Base-by-base conservation (phyloP, 2,797 vertebrate genomes). In the Sibirionetta formosa region DNA sequence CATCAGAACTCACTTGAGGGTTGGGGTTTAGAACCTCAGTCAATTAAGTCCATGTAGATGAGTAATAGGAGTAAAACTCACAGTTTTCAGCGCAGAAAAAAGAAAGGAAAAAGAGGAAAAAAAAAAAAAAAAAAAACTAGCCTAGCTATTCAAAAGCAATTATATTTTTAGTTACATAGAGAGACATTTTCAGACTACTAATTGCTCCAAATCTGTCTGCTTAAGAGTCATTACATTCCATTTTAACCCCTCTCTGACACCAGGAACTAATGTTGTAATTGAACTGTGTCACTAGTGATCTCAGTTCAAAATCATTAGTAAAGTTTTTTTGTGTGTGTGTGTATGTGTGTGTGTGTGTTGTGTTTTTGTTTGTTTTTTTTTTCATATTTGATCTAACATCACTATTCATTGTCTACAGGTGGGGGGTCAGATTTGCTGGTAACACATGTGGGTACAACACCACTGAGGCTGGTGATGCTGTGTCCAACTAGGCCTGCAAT, bases 171-270 rank as follows among this genome's bases (percentile, higher is more conserved):
- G 96, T 97, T 97, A 97, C 86, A 96, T 13, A 58, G 93, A 94
- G 93, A 95, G 96, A 96, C 80, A 95, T 95, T 96, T 97, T 93
- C 95, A 96, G 95, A 87, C 69, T 89, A 96, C 92, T 98, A 98
- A 98, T 97, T 98, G 96, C 96, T 97, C 88, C 90, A 97, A 96
- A 96, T 95, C 90, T 97, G 82, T 96, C 97, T 97, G 86, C 88
- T 96, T 81, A 97, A 95, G 90, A 97, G 95, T 96, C 96, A 93
- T 97, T 97, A 93, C 90, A 94, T 91, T 96, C 91, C 84, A 80
- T 96, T 98, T 98, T 98, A 98, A 97, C 96, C 97, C 93, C 75
- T 97, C 60, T 96, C 90, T 97, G 97, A 96, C 97, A 97, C 86
- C 58, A 95, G 72, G 93, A 97, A 84, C 81, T 92, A 97, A 97